Conservation (phyloP, 2,888 invertebrate genomes). For the Tiliacea citrago region DNA sequence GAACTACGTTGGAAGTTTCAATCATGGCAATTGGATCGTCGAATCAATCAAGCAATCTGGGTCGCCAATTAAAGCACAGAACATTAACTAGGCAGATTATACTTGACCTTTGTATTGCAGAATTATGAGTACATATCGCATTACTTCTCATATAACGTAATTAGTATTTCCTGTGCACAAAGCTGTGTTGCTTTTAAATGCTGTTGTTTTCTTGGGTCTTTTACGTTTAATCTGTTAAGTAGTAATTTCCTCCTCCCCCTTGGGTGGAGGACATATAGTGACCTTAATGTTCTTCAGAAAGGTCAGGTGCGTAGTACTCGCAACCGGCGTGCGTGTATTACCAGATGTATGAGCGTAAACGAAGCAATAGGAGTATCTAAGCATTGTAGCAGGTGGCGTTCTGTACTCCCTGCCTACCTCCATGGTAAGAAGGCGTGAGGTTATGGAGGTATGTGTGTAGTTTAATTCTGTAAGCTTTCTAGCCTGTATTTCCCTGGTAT, state of each 20-base stretch:
- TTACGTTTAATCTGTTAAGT: too few relatives aligned
- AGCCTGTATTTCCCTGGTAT: background rate
- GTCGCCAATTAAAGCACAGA: slow-evolving; percentile 60
- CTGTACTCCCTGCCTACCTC: too few relatives aligned
- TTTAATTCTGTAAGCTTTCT: background rate
- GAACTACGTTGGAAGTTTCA: slow-evolving; percentile 48
- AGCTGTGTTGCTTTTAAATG: slow-evolving; percentile 7
- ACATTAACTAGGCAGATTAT: slow-evolving; percentile 62
- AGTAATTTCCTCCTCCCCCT: too few relatives aligned
- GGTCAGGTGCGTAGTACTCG: too few relatives aligned
- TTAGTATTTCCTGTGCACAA: slow-evolving; percentile 1
- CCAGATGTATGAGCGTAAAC: too few relatives aligned
- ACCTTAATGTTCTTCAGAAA: too few relatives aligned
- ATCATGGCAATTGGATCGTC: slow-evolving; percentile 61
- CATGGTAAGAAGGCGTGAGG: too few relatives aligned
- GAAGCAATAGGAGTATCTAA: too few relatives aligned
- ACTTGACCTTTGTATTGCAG: slow-evolving; percentile 60
- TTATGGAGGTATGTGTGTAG: too few relatives aligned
- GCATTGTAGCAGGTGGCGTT: too few relatives aligned
- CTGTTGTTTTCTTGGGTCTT: background rate
- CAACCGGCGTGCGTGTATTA: too few relatives aligned
- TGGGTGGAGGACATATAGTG: too few relatives aligned
- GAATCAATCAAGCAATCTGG: slow-evolving; percentile 63
- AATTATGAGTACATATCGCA: slow-evolving; percentile 46
- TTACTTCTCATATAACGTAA: slow-evolving; percentile 32